Conservation (phyloP, 35 echinoderm and acorn worm species). For the Ophioderma brevispina region DNA sequence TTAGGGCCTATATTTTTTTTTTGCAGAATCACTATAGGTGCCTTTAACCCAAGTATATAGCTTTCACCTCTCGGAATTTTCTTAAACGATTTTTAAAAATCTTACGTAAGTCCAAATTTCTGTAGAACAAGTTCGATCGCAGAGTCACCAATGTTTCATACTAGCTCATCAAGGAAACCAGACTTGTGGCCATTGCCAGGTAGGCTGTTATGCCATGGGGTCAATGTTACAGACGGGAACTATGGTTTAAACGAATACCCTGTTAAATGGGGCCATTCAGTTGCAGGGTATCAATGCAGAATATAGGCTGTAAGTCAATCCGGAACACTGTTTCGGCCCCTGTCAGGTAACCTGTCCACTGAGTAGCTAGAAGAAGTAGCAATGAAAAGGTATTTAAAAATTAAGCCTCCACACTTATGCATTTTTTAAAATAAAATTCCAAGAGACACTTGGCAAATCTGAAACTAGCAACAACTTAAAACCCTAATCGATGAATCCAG, state of each 20-base stretch:
- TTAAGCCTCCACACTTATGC: too few species aligned
- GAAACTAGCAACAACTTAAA: too few species aligned
- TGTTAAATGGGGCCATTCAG: background rate
- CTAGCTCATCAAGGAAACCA: conserved; percentile 11
- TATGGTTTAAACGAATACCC: background rate
- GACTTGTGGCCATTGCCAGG: conserved; percentile 10
- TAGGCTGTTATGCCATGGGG: background rate
- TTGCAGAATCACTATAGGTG: too few species aligned
- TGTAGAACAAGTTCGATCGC: conserved; percentile 33
- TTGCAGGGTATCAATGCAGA: conserved; percentile 22
- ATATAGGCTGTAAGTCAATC: background rate
- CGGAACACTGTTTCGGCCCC: background rate
- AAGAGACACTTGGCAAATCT: too few species aligned
- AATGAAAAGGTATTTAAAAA: too few species aligned
- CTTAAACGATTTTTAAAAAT: too few species aligned
- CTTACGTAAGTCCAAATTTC: conserved; percentile 27
- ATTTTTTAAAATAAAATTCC: too few species aligned
- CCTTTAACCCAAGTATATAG: too few species aligned
- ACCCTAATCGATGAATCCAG: too few species aligned
- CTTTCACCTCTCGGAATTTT: too few species aligned
- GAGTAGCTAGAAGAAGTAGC: conserved; percentile 3
- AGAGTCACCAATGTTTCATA: background rate
- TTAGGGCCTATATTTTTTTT: too few species aligned
- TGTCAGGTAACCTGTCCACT: background rate
- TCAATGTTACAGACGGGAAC: conserved; percentile 14